phyloP scores from a whole-genome alignment of 2,113 vertebrate genomes.

The Bubo scandiacus region DNA sequence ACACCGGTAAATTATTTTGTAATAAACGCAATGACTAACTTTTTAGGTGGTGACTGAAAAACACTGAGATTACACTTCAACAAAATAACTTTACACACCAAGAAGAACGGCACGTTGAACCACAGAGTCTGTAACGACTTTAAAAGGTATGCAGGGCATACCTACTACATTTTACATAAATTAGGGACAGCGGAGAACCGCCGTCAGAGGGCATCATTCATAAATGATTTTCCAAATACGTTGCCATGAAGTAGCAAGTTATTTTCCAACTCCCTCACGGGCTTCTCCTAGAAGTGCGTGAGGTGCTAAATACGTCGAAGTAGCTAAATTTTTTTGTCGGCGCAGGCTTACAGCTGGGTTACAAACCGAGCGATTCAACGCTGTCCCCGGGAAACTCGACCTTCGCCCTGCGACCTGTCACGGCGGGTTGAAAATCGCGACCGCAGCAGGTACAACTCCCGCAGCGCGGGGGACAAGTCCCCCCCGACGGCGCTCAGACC shows the following conservation, averaged over 20 bases:
- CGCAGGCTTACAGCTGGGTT: not conserved
- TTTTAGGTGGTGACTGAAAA: not conserved
- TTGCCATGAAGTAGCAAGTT: not conserved
- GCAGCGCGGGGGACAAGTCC: not conserved
- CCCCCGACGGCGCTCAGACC: no score
- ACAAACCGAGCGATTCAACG: not conserved
- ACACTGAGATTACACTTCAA: not conserved
- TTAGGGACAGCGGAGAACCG: not conserved
- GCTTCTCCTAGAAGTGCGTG: not conserved
- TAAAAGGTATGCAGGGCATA: not conserved
- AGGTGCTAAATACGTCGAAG: not conserved
- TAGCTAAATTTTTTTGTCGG: no score
- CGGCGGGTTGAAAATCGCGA: not conserved
- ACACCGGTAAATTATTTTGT: not conserved
- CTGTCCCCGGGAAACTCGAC: not conserved
- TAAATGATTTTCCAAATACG: not conserved
- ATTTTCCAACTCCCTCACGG: not conserved
- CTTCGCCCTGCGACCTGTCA: not conserved
- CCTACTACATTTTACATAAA: not conserved
- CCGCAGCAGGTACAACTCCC: not conserved
- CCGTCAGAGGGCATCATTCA: constrained; percentile 16
- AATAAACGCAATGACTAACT: not conserved
- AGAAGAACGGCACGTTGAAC: not conserved
- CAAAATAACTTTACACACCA: not conserved
- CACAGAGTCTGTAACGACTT: not conserved